Evolutionary conservation across 1,140 invertebrate genomes (phyloP).

Genomic region (Lerema accius): DNA sequence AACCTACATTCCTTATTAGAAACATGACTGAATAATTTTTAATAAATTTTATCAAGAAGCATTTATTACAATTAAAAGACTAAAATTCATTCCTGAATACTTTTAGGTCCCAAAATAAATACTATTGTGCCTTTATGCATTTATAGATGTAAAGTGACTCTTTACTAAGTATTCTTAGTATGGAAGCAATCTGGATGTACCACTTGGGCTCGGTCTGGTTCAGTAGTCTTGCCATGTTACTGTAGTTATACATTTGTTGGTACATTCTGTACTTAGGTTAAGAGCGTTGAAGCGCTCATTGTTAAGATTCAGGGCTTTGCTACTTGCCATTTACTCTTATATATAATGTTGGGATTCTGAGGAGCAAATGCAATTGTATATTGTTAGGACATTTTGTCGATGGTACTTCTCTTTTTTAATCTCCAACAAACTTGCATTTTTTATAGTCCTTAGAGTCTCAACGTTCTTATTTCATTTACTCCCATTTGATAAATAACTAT

Average conservation of each 20-base stretch:
- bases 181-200: not conserved
- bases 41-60: not conserved
- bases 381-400: too few relatives aligned
- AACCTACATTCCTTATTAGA: not conserved
- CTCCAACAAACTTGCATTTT: too few relatives aligned
- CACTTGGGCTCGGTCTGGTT: slow-evolving; percentile 11
- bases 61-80: not conserved
- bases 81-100: too few relatives aligned
- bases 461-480: slow-evolving; percentile 1
- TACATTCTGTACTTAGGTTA: slow-evolving; percentile 48
- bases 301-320: not conserved
- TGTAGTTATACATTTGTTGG: slow-evolving; percentile 59
- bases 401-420: too few relatives aligned
- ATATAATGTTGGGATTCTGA: slow-evolving; percentile 4
- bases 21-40: not conserved
- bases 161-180: not conserved
- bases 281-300: not conserved
- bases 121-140: not conserved
- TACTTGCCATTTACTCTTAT: slow-evolving; percentile 3
- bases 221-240: slow-evolving; percentile 56
- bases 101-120: too few relatives aligned
- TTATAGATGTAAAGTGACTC: not conserved
- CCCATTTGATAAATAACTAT: slow-evolving; percentile 1
- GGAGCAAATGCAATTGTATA: too few relatives aligned
- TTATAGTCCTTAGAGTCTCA: too few relatives aligned